phyloP scores from a whole-genome alignment of 1,140 invertebrate genomes.

The Pseudomyrmex flavicornis region DNA sequence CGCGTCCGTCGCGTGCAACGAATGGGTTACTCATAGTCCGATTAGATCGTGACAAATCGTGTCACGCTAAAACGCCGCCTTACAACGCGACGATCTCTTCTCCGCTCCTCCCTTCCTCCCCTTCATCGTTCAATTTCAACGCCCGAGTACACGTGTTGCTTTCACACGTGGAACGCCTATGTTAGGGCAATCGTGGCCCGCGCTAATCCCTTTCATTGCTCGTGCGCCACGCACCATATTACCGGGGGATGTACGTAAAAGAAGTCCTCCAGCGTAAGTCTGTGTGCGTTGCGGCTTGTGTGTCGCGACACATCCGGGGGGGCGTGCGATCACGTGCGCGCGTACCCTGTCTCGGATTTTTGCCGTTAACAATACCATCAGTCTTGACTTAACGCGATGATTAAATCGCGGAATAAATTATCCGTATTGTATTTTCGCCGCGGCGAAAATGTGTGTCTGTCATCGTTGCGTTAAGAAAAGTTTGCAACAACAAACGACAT shows the following conservation, averaged over 20 bases:
- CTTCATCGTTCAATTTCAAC: slow-evolving; percentile 32
- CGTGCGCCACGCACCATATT: slow-evolving; percentile 40
- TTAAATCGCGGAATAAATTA: not conserved
- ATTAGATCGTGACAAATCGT: slow-evolving; percentile 68
- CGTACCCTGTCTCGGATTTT: not conserved
- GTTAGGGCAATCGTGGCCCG: slow-evolving; percentile 42
- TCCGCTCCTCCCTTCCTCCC: not conserved
- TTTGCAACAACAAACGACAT: no score
- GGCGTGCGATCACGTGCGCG: slow-evolving; percentile 12
- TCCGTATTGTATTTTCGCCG: not conserved
- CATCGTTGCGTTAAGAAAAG: no score
- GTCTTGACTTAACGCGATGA: not conserved
- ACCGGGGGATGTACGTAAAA: slow-evolving; percentile 36
- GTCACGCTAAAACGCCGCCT: slow-evolving; percentile 65
- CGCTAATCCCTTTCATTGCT: slow-evolving; percentile 55
- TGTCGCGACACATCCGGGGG: not conserved
- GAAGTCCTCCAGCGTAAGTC: slow-evolving; percentile 17
- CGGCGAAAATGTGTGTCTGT: no score
- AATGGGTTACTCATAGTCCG: slow-evolving; percentile 15
- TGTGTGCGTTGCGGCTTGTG: slow-evolving; percentile 30
- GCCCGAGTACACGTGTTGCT: slow-evolving; percentile 42
- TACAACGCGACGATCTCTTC: slow-evolving; percentile 8
- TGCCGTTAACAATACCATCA: not conserved
- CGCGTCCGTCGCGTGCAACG: slow-evolving; percentile 27
- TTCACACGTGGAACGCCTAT: slow-evolving; percentile 19